Conservation (phyloP, 2,888 invertebrate species). For the Syrista parreyssii region DNA sequence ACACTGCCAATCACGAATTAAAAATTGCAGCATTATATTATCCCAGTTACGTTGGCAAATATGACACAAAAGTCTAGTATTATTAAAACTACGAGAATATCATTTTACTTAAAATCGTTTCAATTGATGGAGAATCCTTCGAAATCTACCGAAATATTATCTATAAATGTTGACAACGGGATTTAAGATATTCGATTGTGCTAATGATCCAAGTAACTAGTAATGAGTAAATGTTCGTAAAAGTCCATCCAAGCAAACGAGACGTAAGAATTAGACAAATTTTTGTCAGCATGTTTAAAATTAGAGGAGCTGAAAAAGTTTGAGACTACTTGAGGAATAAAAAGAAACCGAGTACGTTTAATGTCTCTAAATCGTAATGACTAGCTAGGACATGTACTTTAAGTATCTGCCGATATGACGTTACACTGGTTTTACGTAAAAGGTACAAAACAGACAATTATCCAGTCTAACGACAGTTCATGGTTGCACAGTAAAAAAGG, state of each 20-base stretch:
- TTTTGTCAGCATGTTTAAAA: slow-evolving; percentile 13
- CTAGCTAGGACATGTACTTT: slow-evolving; percentile 20
- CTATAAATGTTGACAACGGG: neutral
- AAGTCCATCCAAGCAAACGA: slow-evolving; percentile 36
- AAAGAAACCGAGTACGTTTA: neutral
- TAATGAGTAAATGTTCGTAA: slow-evolving; percentile 23
- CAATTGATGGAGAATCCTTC: neutral
- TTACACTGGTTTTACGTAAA: neutral
- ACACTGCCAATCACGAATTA: neutral
- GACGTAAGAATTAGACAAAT: slow-evolving; percentile 15
- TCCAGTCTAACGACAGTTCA: neutral
- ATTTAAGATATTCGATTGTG: neutral
- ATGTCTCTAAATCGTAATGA: slow-evolving; percentile 10
- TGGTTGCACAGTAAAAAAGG: neutral
- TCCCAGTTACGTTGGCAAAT: neutral
- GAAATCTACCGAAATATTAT: neutral
- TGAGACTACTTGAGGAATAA: slow-evolving; percentile 12
- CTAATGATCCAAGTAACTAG: neutral
- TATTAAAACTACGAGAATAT: neutral
- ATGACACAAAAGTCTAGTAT: neutral
- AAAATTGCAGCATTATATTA: neutral
- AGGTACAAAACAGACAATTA: neutral
- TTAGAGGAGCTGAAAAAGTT: slow-evolving; percentile 10
- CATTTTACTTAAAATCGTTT: neutral
- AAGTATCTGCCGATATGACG: neutral